A percentile compares a stretch with the other conserved stretches of the same genome.
phyloP scores from a whole-genome alignment of 2,797 vertebrate genomes.

The Sternotherus odoratus region DNA sequence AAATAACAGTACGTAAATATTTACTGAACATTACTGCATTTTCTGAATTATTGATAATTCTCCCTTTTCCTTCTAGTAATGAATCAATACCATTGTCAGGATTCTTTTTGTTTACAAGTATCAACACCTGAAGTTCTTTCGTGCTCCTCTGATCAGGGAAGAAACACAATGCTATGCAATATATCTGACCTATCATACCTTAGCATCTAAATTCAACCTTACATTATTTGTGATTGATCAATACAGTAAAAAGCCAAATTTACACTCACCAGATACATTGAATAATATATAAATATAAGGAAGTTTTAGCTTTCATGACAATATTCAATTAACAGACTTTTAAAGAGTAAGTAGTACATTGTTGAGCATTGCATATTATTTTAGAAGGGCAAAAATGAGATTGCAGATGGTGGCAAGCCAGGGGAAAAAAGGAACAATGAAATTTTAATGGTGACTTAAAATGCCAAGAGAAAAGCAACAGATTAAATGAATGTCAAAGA shows the following conservation, averaged over 20 bases:
- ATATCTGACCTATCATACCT: background rate
- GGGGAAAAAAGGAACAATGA: background rate
- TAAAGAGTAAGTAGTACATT: background rate
- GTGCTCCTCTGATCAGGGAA: background rate
- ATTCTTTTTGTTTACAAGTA: background rate
- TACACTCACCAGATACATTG: background rate
- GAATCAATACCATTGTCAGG: background rate
- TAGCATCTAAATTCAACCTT: background rate
- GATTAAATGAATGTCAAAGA: background rate
- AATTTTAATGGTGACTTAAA: background rate
- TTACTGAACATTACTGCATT: background rate
- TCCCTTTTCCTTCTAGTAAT: background rate
- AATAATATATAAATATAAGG: background rate
- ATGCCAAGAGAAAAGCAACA: background rate
- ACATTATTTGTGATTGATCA: background rate
- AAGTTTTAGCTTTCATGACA: background rate
- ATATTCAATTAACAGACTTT: background rate
- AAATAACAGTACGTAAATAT: background rate
- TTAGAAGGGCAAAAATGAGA: too few species aligned
- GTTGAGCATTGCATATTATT: background rate
- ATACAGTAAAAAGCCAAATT: background rate
- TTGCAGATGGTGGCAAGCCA: background rate
- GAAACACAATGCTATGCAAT: background rate
- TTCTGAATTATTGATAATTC: background rate
- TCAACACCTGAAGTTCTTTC: background rate